Evolutionary conservation across 1,140 invertebrate species (phyloP), one percentile per base, ranked within the genome.

Genomic region (Drosophila ironensis): DNA sequence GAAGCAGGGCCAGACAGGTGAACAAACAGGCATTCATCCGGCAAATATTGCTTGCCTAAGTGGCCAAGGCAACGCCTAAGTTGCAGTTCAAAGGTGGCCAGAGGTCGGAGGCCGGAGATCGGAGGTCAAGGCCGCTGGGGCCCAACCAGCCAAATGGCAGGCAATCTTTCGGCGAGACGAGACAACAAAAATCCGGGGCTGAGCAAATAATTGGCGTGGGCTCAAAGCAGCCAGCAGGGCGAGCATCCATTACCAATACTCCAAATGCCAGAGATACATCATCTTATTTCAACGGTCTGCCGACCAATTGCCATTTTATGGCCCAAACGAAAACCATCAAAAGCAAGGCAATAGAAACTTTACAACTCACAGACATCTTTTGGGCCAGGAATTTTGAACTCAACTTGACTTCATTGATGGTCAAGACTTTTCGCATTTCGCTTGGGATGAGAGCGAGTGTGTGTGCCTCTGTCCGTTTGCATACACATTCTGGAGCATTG

Each of bases 41-140:
- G 48, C 30, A 37, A 44, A 42, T 22, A 27, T 53, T n/a, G 16
- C 27, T 19, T 9, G 25, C 35, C 12, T 2, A 20, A 33, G 22
- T 56, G 52, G 59, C 40, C 47, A 50, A 56, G 50, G 41, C 45
- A 54, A 71, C 54, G 67, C 47, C 44, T 33, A 69, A 48, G 33
- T 53, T 50, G 30, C 42, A 78, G 75, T 74, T 80, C 75, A 80
- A 80, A 80, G 75, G 75, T 80, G 50, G 14, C 64, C 25, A 14
- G 22, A 54, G 72, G 67, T 76, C 72, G 4, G 28, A 1, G 2
- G 28, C 14, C 30, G 30, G 30, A 33, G 11, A 12, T 33, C 11
- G 30, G 4, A 50, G 72, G 68, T 76, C 72, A 81, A 80, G 76
- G 75, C 57, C 75, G 16, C 7, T 14, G 3, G 52, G 4, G 28